Conservation (phyloP, 2,113 vertebrate species). For the Polyodon spathula region DNA sequence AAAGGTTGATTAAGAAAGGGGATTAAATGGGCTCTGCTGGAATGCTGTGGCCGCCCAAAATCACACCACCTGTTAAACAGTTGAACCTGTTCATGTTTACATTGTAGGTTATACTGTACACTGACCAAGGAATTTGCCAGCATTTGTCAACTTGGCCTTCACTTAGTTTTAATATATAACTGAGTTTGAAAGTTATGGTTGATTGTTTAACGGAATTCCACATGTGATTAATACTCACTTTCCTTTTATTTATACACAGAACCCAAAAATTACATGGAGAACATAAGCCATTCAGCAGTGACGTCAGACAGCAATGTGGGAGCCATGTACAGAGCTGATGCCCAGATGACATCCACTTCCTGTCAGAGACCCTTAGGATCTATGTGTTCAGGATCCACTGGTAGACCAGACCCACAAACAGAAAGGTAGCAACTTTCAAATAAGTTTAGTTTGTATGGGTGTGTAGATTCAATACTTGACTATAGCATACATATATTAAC, state of each 20-base stretch:
- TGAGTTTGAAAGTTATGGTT: neutral
- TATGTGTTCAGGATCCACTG: conserved; percentile 43
- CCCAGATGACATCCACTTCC: conserved; percentile 38
- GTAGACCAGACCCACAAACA: conserved; percentile 39
- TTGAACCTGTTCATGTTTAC: too few species aligned
- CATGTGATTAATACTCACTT: neutral
- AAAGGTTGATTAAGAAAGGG: too few species aligned
- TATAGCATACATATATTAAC: too few species aligned
- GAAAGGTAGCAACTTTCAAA: conserved; percentile 57
- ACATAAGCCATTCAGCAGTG: conserved; percentile 38
- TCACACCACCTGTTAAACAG: too few species aligned
- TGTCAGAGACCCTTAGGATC: conserved; percentile 58
- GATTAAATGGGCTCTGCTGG: too few species aligned
- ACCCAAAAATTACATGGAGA: conserved; percentile 50
- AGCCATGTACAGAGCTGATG: conserved; percentile 48
- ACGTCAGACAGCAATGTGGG: conserved; percentile 45
- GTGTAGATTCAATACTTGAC: too few species aligned
- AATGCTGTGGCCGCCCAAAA: too few species aligned
- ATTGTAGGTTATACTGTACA: too few species aligned
- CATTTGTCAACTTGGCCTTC: too few species aligned
- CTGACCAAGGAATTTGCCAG: too few species aligned
- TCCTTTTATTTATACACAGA: conserved; percentile 48
- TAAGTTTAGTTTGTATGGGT: neutral
- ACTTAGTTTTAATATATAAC: neutral
- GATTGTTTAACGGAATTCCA: too few species aligned